phyloP scores from a whole-genome alignment of 2,797 vertebrate genomes.

The Girardinus metallicus region DNA sequence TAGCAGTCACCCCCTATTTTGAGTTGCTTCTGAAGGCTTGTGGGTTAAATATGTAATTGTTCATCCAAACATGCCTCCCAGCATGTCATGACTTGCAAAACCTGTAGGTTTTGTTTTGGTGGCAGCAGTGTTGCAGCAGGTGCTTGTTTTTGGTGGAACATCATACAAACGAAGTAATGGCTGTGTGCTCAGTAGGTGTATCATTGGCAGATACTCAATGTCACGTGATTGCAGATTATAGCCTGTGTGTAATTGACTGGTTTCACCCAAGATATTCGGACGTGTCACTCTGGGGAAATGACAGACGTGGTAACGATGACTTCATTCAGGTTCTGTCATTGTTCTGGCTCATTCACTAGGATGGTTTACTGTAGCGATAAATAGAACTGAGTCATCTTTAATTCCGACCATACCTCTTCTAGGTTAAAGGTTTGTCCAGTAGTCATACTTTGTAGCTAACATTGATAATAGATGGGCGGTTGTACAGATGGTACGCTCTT shows the following conservation, averaged over 20 bases:
- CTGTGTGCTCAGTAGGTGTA: slow-evolving; percentile 15
- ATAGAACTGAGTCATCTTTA: neutral
- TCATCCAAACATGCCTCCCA: slow-evolving; percentile 9
- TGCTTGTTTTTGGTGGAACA: slow-evolving; percentile 17
- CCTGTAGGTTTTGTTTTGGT: neutral
- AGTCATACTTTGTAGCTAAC: neutral
- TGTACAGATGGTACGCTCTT: neutral
- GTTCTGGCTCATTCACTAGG: neutral
- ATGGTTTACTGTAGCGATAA: neutral
- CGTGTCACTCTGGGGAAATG: neutral
- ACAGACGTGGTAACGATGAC: neutral
- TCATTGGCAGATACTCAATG: slow-evolving; percentile 36
- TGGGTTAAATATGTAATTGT: neutral
- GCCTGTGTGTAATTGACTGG: neutral
- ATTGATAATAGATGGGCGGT: neutral
- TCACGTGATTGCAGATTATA: slow-evolving; percentile 40
- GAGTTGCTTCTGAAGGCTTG: neutral
- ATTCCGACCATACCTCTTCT: neutral
- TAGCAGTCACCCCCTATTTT: neutral
- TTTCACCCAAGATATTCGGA: neutral
- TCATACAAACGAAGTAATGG: neutral
- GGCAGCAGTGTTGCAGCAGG: slow-evolving; percentile 9
- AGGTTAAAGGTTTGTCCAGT: neutral
- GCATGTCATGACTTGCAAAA: slow-evolving; percentile 12
- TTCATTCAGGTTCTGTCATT: neutral